Base-by-base conservation (phyloP, 1,140 invertebrate species). In the Solenopsis invicta region DNA sequence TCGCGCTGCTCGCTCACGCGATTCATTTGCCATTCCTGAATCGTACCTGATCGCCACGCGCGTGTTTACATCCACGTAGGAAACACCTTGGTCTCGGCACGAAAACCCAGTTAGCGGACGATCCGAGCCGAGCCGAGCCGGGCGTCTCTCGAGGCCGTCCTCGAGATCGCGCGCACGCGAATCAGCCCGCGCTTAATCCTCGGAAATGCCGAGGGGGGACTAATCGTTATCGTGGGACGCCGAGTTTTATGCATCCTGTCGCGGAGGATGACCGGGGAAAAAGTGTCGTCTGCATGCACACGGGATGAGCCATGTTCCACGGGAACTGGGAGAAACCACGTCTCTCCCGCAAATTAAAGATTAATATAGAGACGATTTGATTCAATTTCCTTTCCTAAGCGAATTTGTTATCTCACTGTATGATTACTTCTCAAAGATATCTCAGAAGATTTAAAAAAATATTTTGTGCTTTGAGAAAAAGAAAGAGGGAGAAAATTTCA, bases 41-140 rank as follows among this genome's bases (percentile, higher is more conserved):
- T n/a, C 41, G 80, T 50, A 75, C 8, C 18, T 41, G 69, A 75
- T 84, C 41, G 24, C 34, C 54, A 61, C 54, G 41, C 72, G 45
- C 50, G 18, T 88, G 62, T 89, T 89, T 80, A 89, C 87, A 54
- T 88, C 52, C 52, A 86, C 75, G 82, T 89, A 86, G 88, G 87
- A 89, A 88, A 89, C 75, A 90, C 69, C 87, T 87, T 85, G 75
- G 71, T 75, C 64, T 61, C 86, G 88, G 59, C 87, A 92, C 56
- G 69, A 77, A 90, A 92, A 91, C 90, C 89, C 37, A 91, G 72
- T 87, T 92, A 85, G 29, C 71, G 74, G 48, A 3, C 64, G 45
- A 78, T 2, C 48, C 12, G 21, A 61, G 34, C 21, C 24, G 21
- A 61, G 56, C n/a, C 24, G 41, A n/a, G 21, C 50, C 34, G 34